Evolutionary conservation across 2,797 vertebrate species (phyloP).

Genomic region (Limnodromus scolopaceus): DNA sequence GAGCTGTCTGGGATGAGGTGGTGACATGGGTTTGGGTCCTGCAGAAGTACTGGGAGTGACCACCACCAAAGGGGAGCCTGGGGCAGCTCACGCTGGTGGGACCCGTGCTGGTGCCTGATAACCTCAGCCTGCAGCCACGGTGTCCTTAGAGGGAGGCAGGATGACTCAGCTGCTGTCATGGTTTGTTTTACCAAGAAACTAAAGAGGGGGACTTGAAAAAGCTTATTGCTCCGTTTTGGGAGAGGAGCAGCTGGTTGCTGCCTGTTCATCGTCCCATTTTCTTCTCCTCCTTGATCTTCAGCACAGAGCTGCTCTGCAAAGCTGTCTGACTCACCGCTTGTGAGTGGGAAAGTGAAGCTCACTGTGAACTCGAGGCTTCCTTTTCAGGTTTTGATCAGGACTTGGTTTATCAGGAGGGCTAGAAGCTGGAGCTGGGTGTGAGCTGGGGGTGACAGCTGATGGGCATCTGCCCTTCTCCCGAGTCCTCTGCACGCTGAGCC

Average conservation of each 20-base stretch:
- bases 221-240: background rate
- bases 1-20: background rate
- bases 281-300: background rate
- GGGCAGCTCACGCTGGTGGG: background rate
- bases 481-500: rapidly evolving
- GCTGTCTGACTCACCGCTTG: background rate
- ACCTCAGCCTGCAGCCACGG: rapidly evolving
- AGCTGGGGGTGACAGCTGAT: background rate
- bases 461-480: background rate
- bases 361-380: background rate
- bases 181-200: background rate
- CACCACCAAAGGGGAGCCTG: background rate
- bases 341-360: background rate
- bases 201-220: background rate
- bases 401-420: background rate
- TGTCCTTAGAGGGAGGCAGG: background rate
- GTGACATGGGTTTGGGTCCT: background rate
- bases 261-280: background rate
- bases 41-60: background rate
- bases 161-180: background rate
- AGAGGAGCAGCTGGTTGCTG: background rate
- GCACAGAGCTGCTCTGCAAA: background rate
- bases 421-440: background rate
- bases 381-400: background rate
- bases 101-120: background rate